Base-by-base conservation (phyloP, 2,888 invertebrate species). In the Erebia palarica region DNA sequence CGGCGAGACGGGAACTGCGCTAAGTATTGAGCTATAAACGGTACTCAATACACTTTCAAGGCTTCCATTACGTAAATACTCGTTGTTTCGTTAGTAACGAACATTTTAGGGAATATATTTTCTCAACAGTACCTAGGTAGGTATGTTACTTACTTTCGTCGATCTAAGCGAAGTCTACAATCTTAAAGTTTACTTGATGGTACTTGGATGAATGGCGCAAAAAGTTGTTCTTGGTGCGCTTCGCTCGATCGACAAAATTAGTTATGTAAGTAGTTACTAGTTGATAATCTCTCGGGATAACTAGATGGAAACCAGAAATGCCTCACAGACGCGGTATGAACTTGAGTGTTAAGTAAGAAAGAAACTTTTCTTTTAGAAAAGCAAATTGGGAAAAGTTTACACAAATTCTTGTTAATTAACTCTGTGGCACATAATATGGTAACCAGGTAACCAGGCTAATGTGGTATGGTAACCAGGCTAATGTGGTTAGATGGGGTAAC, bases 1-100 rank as follows among this genome's bases (percentile, higher is more conserved):
- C 78, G 77, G 66, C 78, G 80, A 80, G 78, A 79, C 77, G 81
- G 75, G 66, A 36, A 27, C 59, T 14, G 42, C 59, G 27, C 47
- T 57, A 51, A 36, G 47, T 51, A 42, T 71, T 47, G 61, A 59
- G 66, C 63, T 49, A 72, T 72, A 59, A 69, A 58, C 67, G 47
- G 47, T 36, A 59, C 65, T 60, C 13, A 21, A 47, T 27, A 36
- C 67, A 59, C 49, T 59, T 59, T 8, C 16, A 36, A 14, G 67
- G 49, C 27, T 59, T 67, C 67, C 9, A 14, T 57, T 14, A 13
- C 57, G n/a, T 64, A 44, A 18, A 36, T 16, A 44, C 42, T 44
- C 51, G n/a, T 18, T n/a, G 16, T 16, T 53, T n/a, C 53, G 14
- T 53, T 53, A n/a, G 16, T 53, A 16, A 53, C 14, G 9, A 14